Evolutionary conservation across 2,113 vertebrate genomes (phyloP), one percentile per base, ranked within the genome.

Genomic region (Hemibagrus wyckioides): DNA sequence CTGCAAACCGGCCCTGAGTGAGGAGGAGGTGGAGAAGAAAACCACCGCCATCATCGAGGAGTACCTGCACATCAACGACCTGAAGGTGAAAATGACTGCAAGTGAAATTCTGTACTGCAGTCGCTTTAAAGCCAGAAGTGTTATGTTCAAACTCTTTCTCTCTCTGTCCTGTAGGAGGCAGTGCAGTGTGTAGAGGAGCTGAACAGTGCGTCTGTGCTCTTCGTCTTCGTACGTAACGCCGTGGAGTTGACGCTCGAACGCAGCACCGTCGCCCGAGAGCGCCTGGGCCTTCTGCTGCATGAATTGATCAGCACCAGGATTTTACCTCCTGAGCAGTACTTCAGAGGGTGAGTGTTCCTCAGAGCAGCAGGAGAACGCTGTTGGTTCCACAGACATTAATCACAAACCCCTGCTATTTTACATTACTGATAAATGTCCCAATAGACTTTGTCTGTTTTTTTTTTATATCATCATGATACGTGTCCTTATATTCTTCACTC

Each of bases 41-140:
- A 95, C 97, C 0, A 96, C 94, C 86, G 96, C 97, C 1, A 99
- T 99, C 87, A 96, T 97, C 82, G 98, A 99, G 89, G 98, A 99
- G 67, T 99, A 97, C 80, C 94, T 99, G 75, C 97, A 99, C 92
- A 97, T 99, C 91, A 99, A 97, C 83, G 98, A 99, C 90, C 94
- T 99, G 93, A 99, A 98, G 97, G 98, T 95, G 25, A 93, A 41
- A n/a, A n/a, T n/a, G 41, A 80, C 2, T 1, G 3, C 61, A 21
- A 3, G 1, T 23, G 2, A 0, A 6, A 28, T 41, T 57, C 56
- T 59, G 33, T 36, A 39, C 30, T 25, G 52, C 0, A 6, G 14
- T 19, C 4, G 6, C 0, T 8, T 79, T n/a, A n/a, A n/a, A n/a
- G n/a, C n/a, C n/a, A n/a, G n/a, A n/a, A n/a, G n/a, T n/a, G n/a